Evolutionary conservation across 2,888 invertebrate genomes (phyloP).

Genomic region (Acronicta psi): DNA sequence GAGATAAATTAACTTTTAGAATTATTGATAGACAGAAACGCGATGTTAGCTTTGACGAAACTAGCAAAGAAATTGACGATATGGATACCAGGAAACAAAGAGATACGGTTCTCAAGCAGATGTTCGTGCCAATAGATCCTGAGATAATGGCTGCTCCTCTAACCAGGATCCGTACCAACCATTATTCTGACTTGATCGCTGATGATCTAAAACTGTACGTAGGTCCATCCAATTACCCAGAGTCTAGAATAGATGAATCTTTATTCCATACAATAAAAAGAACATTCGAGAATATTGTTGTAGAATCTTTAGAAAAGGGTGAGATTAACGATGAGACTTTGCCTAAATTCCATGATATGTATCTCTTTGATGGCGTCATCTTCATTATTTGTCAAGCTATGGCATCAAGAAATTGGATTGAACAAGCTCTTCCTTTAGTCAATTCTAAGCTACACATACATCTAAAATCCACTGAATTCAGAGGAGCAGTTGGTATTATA

Average conservation of each 20-base stretch:
- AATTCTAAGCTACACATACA: conserved; percentile 66
- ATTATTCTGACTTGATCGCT: conserved; percentile 78
- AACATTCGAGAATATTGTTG: conserved; percentile 71
- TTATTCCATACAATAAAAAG: conserved; percentile 74
- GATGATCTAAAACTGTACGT: conserved; percentile 82
- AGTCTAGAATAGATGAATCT: conserved; percentile 75
- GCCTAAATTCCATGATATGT: conserved; percentile 80
- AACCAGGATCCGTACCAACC: conserved; percentile 75
- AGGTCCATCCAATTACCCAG: conserved; percentile 79
- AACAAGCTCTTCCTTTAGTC: conserved; percentile 61
- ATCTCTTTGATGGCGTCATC: conserved; percentile 82
- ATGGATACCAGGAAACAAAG: conserved; percentile 62
- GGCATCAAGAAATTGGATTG: conserved; percentile 73
- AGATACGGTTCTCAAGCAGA: conserved; percentile 65
- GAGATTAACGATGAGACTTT: conserved; percentile 57
- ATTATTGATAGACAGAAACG: conserved; percentile 81
- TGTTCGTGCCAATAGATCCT: conserved; percentile 74
- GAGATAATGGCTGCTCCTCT: conserved; percentile 72
- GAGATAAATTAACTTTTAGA: conserved; percentile 72
- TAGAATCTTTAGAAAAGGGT: conserved; percentile 60
- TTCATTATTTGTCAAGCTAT: conserved; percentile 79
- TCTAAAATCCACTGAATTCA: conserved; percentile 79
- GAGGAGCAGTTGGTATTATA: conserved; percentile 83
- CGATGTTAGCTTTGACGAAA: conserved; percentile 73
- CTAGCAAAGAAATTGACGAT: conserved; percentile 53